Conservation (phyloP, 2,888 invertebrate genomes). For the Pandemis cinnamomeana region DNA sequence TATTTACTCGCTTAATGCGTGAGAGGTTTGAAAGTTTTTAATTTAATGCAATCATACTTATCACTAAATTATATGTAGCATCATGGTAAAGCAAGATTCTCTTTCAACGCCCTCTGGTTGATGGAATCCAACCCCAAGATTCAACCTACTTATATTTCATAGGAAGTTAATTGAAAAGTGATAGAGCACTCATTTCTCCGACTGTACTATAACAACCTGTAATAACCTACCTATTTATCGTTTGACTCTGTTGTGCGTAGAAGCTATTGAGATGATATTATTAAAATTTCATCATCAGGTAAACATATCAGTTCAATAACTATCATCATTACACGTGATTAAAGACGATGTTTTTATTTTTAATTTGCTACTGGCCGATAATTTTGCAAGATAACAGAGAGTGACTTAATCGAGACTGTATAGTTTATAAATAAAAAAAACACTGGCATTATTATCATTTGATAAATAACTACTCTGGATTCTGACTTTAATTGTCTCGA, state of each 20-base stretch:
- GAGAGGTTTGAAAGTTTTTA: too few relatives aligned
- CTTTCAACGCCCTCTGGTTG: too few relatives aligned
- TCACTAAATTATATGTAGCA: too few relatives aligned
- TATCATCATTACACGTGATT: not conserved
- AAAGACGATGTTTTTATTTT: not conserved
- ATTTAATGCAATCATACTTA: too few relatives aligned
- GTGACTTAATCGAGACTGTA: constrained; percentile 4
- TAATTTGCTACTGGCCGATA: not conserved
- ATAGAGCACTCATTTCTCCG: too few relatives aligned
- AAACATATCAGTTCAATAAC: not conserved
- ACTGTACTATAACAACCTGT: too few relatives aligned
- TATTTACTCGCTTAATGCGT: too few relatives aligned
- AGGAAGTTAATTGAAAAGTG: too few relatives aligned
- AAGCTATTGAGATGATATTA: constrained; percentile 2
- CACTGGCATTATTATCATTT: not conserved
- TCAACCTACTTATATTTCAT: too few relatives aligned
- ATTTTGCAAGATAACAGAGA: not conserved
- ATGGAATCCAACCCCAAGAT: too few relatives aligned
- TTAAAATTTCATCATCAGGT: constrained; percentile 21
- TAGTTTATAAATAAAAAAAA: constrained; percentile 26
- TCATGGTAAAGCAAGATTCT: too few relatives aligned
- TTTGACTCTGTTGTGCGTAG: not conserved
- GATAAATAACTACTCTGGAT: not conserved
- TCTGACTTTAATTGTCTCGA: too few relatives aligned
- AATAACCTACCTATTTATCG: not conserved